Base-by-base conservation (phyloP, 2,888 invertebrate genomes). In the Xestia ashworthii region DNA sequence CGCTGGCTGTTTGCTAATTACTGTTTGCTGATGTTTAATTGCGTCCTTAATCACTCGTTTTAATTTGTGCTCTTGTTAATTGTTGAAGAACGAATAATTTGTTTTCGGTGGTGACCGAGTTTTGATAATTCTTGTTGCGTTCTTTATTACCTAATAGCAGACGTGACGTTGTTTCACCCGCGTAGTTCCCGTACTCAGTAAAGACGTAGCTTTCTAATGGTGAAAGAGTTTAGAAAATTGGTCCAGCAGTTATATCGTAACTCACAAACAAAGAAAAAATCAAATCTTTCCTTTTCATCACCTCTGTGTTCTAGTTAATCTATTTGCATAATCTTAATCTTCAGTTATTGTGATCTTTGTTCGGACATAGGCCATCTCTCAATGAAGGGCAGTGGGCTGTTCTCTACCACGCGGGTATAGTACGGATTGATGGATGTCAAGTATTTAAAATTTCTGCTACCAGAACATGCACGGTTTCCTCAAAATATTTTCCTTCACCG, bases 1-100 rank as follows among this genome's bases (percentile, higher is more conserved):
- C 68, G 70, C 71, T 55, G 44, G 25, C 32, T 67, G 71, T 77
- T 74, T 73, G 41, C 67, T 86, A 80, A 80, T 87, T 83, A 88
- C 74, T 76, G 65, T 87, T 84, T 67, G 68, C 62, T 78, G 46
- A 50, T 72, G 62, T 70, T 76, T 71, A 75, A 71, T 74, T 64
- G 64, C 50, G n/a, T 71, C 58, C 68, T 80, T 75, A 75, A 85
- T 81, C 74, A 81, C 65, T 55, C 22, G 79, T 80, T 72, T 87
- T 77, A 82, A 86, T 86, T 74, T 71, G 44, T 69, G 19, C 25
- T 68, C 11, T 44, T 32, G n/a, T 8, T 83, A 68, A 71, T 73
- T 78, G 50, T 50, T 19, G 14, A 64, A 70, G 22, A 62, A 71
- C 62, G 1, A 53, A 25, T 25, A 19, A 58, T 64, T 50, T 38